phyloP scores from a whole-genome alignment of 2,888 invertebrate genomes.

The Acleris cristana region DNA sequence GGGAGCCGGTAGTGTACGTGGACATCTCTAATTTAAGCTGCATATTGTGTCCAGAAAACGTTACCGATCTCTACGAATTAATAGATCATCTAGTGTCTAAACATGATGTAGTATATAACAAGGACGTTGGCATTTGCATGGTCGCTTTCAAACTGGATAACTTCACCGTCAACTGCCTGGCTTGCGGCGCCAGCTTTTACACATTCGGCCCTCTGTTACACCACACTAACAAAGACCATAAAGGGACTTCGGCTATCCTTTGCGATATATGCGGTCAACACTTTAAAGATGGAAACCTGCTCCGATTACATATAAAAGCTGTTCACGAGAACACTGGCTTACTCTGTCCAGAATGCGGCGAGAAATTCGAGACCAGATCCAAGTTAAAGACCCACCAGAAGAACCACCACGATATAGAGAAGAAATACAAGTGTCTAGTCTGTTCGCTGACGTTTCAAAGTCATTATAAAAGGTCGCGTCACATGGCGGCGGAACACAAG shows the following conservation, averaged over 20 bases:
- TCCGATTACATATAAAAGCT: constrained; percentile 66
- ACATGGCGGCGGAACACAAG: constrained; percentile 73
- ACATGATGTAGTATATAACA: constrained; percentile 65
- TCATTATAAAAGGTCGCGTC: constrained; percentile 70
- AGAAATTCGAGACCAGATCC: constrained; percentile 74
- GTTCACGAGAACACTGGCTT: constrained; percentile 67
- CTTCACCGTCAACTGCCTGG: constrained; percentile 64
- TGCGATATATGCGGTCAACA: constrained; percentile 76
- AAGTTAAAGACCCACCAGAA: constrained; percentile 79
- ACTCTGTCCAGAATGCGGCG: constrained; percentile 72
- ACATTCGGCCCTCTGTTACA: constrained; percentile 72
- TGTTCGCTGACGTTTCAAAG: constrained; percentile 70
- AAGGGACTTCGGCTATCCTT: constrained; percentile 69
- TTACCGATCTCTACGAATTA: constrained; percentile 65
- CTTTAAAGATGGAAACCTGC: constrained; percentile 66
- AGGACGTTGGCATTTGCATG: constrained; percentile 72
- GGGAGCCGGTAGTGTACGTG: constrained; percentile 73
- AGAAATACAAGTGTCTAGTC: constrained; percentile 78
- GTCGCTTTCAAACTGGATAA: constrained; percentile 72
- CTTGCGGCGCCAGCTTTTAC: constrained; percentile 68
- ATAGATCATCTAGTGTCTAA: constrained; percentile 67
- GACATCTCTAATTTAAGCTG: constrained; percentile 68
- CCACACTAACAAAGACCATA: constrained; percentile 76
- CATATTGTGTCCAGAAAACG: constrained; percentile 61
- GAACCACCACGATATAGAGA: constrained; percentile 71